Evolutionary conservation across 2,797 vertebrate species (phyloP).

Genomic region (Crenichthys baileyi): DNA sequence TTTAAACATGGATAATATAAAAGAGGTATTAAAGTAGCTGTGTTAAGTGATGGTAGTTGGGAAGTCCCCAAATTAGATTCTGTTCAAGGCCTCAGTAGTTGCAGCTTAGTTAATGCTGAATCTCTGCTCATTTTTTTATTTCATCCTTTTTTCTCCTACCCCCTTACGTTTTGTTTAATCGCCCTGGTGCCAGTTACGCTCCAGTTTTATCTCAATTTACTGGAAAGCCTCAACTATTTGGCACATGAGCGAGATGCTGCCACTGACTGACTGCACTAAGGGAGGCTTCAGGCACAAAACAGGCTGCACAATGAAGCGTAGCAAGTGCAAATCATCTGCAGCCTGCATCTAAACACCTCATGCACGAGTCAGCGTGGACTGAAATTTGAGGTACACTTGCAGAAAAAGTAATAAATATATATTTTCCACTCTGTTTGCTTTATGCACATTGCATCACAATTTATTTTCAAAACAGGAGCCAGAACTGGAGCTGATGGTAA

Average conservation of each 20-base stretch:
- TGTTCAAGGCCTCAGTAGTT: conserved; percentile 38
- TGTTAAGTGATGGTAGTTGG: not conserved
- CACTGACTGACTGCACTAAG: conserved; percentile 30
- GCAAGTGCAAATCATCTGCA: conserved; percentile 65
- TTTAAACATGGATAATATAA: not conserved
- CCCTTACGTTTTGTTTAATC: conserved; percentile 69
- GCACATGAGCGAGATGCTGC: conserved; percentile 53
- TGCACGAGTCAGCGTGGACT: conserved; percentile 10
- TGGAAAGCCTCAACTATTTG: conserved; percentile 79
- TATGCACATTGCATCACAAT: conserved; percentile 57
- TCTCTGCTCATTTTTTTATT: conserved; percentile 49
- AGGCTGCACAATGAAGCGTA: conserved; percentile 52
- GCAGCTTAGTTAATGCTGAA: conserved; percentile 56
- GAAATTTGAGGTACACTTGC: not conserved
- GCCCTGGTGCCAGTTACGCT: conserved; percentile 73
- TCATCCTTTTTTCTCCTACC: conserved; percentile 19
- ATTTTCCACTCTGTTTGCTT: conserved; percentile 40
- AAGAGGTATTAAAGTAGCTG: not conserved
- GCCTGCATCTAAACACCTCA: conserved; percentile 24
- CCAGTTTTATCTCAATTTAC: conserved; percentile 80
- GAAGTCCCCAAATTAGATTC: not conserved
- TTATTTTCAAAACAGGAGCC: conserved; percentile 36
- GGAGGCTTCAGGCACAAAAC: conserved; percentile 43
- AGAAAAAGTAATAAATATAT: not conserved
- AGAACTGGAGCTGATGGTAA: conserved; percentile 63